A percentile compares a stretch with the other conserved stretches of the same genome.
phyloP scores from a whole-genome alignment of 2,113 vertebrate species.

The Oncorhynchus masou region DNA sequence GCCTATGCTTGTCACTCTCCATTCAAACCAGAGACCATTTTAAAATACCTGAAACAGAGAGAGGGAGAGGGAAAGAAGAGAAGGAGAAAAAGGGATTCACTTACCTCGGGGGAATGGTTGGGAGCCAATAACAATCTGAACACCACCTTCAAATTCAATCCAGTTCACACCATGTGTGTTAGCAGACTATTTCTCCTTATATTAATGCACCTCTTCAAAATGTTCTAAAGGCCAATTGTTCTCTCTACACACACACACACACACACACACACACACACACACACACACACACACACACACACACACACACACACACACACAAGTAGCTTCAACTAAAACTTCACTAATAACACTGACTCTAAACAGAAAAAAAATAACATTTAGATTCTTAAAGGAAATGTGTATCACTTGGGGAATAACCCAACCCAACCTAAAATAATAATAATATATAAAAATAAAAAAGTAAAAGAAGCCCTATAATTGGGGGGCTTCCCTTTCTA shows the following conservation, averaged over 20 bases:
- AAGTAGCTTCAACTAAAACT: background rate
- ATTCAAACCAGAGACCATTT: no score
- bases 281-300: no score
- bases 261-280: no score
- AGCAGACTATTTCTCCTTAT: background rate
- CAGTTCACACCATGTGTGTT: background rate
- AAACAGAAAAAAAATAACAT: background rate
- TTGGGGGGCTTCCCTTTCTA: constrained; percentile 54
- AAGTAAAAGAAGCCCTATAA: constrained; percentile 36
- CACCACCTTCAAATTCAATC: background rate
- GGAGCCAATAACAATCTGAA: background rate
- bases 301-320: background rate
- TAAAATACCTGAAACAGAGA: background rate
- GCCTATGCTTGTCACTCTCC: no score
- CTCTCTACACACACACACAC: background rate
- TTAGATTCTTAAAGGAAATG: constrained; percentile 15
- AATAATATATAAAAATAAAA: constrained; percentile 32
- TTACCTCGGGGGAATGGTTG: constrained; percentile 49
- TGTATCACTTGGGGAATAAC: no score
- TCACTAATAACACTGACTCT: background rate
- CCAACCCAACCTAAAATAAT: constrained; percentile 5
- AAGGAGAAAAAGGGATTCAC: constrained; percentile 51
- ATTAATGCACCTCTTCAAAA: background rate
- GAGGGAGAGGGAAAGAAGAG: background rate
- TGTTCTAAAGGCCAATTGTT: background rate